Evolutionary conservation across 2,797 vertebrate species (phyloP), one percentile per base, ranked within the genome.

Genomic region (Spinus pinus): DNA sequence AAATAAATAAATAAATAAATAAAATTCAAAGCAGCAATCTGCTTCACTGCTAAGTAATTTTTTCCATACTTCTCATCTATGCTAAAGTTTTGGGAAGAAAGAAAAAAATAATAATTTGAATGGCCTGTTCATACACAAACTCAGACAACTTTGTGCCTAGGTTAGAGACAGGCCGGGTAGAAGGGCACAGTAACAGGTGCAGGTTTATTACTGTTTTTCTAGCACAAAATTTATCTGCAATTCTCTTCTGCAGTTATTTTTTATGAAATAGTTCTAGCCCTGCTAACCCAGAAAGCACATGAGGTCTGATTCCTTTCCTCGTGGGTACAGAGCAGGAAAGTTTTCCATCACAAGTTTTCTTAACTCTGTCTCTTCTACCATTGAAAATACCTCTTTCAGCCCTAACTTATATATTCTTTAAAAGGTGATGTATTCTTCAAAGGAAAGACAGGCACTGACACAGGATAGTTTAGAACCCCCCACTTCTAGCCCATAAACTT

Each of bases 241-340:
- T 65, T 65, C 57, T 65, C 39, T 84, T 44, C 70, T 8, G 6
- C 46, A 57, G 44, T 27, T 92, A 41, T 73, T 79, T 90, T 94
- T 92, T 79, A 66, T 30, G 49, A 66, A 78, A 64, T 14, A 93
- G 27, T 35, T 58, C 33, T 70, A 87, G 47, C 35, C 23, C 31
- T 24, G 35, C 64, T 72, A 61, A 30, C 50, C 64, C 41, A 20
- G 46, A 61, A 56, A 57, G 17, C 47, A 14, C 8, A 25, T 1
- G 28, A 67, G 20, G 17, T 51, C 66, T 33, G 30, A 42, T n/a
- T 2, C 9, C 49, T 70, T 57, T 65, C 37, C n/a, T 51, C 0
- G 0, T 0, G 0, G 15, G 46, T 49, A 44, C 2, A 6, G n/a
- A 77, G 35, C 25, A n/a, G 51, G 44, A 28, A 93, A 78, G 83